Base-by-base conservation (phyloP, 1,140 invertebrate genomes). In the Tigriopus japonicus region DNA sequence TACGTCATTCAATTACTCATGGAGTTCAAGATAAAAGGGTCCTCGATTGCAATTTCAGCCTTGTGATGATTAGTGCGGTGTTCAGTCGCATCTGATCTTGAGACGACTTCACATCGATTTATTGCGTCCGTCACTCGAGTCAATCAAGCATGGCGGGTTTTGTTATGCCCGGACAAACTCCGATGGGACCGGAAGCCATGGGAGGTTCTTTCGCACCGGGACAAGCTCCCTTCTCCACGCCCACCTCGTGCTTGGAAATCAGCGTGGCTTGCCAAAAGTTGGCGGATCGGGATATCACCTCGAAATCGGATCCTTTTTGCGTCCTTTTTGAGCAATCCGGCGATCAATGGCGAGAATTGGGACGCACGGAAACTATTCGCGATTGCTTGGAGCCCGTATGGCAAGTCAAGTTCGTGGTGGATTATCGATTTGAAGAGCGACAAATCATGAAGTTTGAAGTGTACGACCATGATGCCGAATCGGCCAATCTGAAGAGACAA, bases 371-470 rank as follows among this genome's bases (percentile, higher is more conserved):
- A 28, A 21, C 21, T 10, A 1, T 54, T 15, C 21, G 35, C n/a
- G 52, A 54, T 28, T 21, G 24, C 21, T 28, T 54, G n/a, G n/a
- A n/a, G 3, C 52, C 52, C 35, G 52, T 23, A 6, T 54, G 21
- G n/a, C 21, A 23, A 15, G 17, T 12, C 10, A 54, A 54, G 35
- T 23, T 54, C 13, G 52, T 54, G 14, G 24, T 54, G 3, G 19
- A 21, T 54, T 54, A 54, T 28, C 21, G 35, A 3, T 80, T 79
- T 71, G 78, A 79, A 68, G 73, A 76, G 67, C 62, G 66, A 62
- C 67, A 68, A 45, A 64, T 67, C 60, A 52, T 73, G 1, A 64
- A 65, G 45, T 72, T 73, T 66, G 62, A 68, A 52, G 63, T 73
- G 15, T 71, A 66, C 64, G 69, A 70, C 60, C 67, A 64, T 62